Conservation (phyloP, 2,113 vertebrate genomes). For the Sorex araneus region DNA sequence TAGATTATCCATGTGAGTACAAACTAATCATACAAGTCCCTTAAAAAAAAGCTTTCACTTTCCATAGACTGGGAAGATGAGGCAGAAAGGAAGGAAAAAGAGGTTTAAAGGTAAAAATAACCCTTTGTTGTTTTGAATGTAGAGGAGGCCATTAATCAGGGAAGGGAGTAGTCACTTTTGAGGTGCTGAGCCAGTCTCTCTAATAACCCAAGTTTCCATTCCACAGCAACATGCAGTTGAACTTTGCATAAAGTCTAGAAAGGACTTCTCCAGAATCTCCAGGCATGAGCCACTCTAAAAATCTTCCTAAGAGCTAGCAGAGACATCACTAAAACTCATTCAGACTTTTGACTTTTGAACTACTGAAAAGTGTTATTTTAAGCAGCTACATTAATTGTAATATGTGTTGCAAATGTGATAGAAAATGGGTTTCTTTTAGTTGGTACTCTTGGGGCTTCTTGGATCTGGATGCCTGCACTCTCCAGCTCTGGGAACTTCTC, state of each 20-base stretch:
- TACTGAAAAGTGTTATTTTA: background rate
- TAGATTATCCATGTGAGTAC: background rate
- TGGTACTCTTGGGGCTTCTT: too few relatives aligned
- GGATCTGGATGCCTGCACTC: too few relatives aligned
- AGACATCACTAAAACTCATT: background rate
- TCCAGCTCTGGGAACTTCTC: too few relatives aligned
- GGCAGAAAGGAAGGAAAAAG: background rate
- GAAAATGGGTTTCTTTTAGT: too few relatives aligned
- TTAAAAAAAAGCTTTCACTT: background rate
- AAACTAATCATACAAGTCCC: background rate
- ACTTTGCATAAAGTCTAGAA: background rate
- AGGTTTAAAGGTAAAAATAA: background rate
- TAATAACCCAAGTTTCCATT: background rate
- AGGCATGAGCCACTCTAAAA: background rate
- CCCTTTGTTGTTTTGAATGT: too few relatives aligned
- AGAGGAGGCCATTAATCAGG: too few relatives aligned
- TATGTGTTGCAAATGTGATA: background rate
- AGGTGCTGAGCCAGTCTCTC: too few relatives aligned
- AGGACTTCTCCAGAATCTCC: background rate
- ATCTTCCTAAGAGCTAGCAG: background rate
- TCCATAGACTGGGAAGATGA: background rate
- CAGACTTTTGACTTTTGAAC: background rate
- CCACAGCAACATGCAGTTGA: background rate
- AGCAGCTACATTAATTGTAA: background rate
- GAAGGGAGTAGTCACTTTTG: too few relatives aligned